phyloP scores from a whole-genome alignment of 1,140 invertebrate species.

The Nasonia longicornis region DNA sequence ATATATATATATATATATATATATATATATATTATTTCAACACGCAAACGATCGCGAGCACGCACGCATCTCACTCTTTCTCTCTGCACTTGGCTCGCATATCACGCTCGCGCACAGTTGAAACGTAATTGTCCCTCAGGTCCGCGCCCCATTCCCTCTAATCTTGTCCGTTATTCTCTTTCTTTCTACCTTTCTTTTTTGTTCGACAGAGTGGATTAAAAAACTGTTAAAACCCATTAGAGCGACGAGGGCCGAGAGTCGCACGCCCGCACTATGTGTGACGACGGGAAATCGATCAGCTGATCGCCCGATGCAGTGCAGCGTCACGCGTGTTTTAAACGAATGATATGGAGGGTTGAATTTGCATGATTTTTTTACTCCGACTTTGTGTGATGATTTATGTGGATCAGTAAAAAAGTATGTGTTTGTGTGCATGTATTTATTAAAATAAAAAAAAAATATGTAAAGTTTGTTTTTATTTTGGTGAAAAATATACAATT shows the following conservation, averaged over 20 bases:
- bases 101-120: not conserved
- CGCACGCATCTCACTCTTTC: constrained; percentile 34
- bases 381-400: not conserved
- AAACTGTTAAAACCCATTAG: constrained; percentile 62
- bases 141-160: constrained; percentile 44
- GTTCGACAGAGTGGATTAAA: constrained; percentile 62
- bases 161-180: not conserved
- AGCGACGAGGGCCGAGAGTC: constrained; percentile 28
- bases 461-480: constrained; percentile 1
- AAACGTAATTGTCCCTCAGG: not conserved
- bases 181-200: not conserved
- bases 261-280: constrained; percentile 14
- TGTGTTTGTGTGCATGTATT: not conserved
- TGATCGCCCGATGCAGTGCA: not conserved
- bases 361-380: no score
- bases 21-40: constrained; percentile 29
- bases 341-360: not conserved
- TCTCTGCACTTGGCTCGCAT: not conserved
- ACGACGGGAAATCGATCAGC: constrained; percentile 4
- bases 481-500: not conserved
- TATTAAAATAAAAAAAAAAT: not conserved
- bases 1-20: constrained; percentile 13
- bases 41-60: constrained; percentile 33
- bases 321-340: not conserved
- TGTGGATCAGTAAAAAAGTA: not conserved